Evolutionary conservation across 2,113 vertebrate species (phyloP).

Genomic region (Polyodon spathula): DNA sequence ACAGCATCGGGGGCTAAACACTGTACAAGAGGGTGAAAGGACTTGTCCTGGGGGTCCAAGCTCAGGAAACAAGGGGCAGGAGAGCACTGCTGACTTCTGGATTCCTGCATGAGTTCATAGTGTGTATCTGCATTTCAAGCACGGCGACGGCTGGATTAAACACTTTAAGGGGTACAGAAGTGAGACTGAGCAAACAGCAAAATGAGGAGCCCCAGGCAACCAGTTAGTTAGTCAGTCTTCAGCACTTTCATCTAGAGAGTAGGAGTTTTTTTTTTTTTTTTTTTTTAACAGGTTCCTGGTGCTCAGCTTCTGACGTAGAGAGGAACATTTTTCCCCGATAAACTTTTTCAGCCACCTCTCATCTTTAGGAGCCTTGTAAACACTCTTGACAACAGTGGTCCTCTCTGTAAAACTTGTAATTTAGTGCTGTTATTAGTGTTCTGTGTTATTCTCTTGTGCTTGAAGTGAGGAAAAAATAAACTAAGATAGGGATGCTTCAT

Average conservation of each 20-base stretch:
- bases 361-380: conserved; percentile 31
- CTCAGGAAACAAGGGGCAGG: too few relatives aligned
- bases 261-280: conserved; percentile 29
- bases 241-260: conserved; percentile 15
- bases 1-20: too few relatives aligned
- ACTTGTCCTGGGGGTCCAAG: too few relatives aligned
- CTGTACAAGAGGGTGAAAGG: too few relatives aligned
- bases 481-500: neutral
- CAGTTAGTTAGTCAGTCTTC: neutral
- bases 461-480: neutral
- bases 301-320: conserved; percentile 44
- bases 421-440: neutral
- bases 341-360: conserved; percentile 35
- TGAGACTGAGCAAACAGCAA: neutral
- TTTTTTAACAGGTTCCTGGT: conserved; percentile 39
- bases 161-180: neutral
- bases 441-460: neutral
- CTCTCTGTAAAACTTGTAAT: conserved; percentile 34
- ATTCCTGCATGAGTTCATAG: neutral
- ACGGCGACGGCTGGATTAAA: too few relatives aligned
- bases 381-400: conserved; percentile 34
- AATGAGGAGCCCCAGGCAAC: neutral
- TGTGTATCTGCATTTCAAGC: neutral
- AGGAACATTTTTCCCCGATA: conserved; percentile 51
- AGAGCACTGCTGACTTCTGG: too few relatives aligned